Conservation (phyloP, 2,113 vertebrate genomes). For the Pantherophis guttatus region DNA sequence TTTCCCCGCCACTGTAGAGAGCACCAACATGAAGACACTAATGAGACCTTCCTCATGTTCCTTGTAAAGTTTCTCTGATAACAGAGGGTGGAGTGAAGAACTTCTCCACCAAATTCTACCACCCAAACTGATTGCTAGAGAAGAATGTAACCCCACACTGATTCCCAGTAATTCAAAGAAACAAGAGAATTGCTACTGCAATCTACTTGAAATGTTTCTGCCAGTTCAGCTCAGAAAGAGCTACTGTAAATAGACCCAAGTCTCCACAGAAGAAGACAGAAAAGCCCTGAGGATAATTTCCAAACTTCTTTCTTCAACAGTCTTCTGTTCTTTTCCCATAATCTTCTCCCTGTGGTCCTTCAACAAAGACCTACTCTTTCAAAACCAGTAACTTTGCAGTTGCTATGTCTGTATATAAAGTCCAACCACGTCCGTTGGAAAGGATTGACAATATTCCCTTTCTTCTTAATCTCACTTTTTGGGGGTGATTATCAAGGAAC, state of each 20-base stretch:
- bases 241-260: conserved; percentile 7
- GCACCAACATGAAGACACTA: not conserved
- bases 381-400: conserved; percentile 56
- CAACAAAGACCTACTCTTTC: conserved; percentile 52
- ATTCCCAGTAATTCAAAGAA: not conserved
- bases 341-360: conserved; percentile 48
- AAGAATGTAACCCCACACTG: not conserved
- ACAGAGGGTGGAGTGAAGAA: not conserved
- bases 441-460: not conserved
- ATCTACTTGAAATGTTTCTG: not conserved
- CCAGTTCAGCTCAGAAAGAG: not conserved
- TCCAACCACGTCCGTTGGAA: conserved; percentile 38
- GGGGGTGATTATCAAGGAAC: not conserved
- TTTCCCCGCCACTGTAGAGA: not conserved
- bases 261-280: conserved; percentile 46
- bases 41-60: not conserved
- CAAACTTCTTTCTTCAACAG: conserved; percentile 55
- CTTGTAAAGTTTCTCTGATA: not conserved
- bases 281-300: conserved; percentile 58
- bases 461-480: not conserved
- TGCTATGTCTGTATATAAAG: conserved; percentile 51
- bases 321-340: conserved; percentile 56
- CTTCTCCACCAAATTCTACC: not conserved
- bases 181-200: too few relatives aligned
- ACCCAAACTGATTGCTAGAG: not conserved